Evolutionary conservation across 2,113 vertebrate genomes (phyloP), one percentile per base, ranked within the genome.

Genomic region (Lagenorhynchus albirostris): DNA sequence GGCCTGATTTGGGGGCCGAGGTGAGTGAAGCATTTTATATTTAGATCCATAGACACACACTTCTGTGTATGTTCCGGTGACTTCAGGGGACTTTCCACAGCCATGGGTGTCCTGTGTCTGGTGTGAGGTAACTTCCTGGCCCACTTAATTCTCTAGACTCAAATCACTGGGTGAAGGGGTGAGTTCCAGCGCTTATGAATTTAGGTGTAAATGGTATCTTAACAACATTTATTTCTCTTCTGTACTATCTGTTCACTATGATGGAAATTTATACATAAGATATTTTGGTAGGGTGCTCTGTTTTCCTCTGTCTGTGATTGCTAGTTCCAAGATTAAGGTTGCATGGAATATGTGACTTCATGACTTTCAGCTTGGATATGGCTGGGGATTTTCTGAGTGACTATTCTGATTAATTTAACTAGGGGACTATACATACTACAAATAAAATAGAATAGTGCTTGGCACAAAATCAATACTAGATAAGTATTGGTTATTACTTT

Each of bases 21-120:
- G 94, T 87, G 93, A 98, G 86, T 98, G 98, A 99, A 98, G 97
- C 98, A 97, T 98, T 98, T 98, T 98, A 97, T 99, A 99, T 99
- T 99, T 99, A 98, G 98, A 99, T 98, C 97, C 98, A 80, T 50
- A 96, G 97, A 98, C 98, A 98, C 98, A 97, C 94, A 29, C 97
- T 97, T 44, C 55, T 86, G 85, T 96, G 97, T 95, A 98, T 98
- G 98, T 97, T 97, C 98, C 97, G 96, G 93, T 98, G 98, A 99
- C 98, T 98, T 98, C 98, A 98, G 98, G 98, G 98, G 99, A 99
- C 99, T 99, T 99, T 99, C 99, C 99, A 0, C 93, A 47, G 97
- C 70, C 97, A 80, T 96, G 98, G 97, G 94, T 98, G 85, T 98
- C 94, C 68, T 93, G 95, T 96, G 93, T 97, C 97, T 95, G 93